phyloP scores from a whole-genome alignment of 2,113 vertebrate genomes.

The Strigops habroptila region DNA sequence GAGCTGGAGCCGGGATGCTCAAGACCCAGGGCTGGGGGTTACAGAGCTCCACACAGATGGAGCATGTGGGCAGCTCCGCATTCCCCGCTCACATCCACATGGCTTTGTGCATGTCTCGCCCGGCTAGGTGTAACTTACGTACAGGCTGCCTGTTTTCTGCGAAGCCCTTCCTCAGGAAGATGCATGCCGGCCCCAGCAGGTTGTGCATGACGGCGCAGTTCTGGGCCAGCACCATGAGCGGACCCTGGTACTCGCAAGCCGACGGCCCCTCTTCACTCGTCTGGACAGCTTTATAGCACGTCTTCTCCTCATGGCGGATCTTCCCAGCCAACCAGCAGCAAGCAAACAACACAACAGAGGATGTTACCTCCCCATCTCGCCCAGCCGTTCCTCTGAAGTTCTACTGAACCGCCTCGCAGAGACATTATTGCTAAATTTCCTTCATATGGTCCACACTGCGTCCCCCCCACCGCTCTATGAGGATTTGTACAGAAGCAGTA shows the following conservation, averaged over 20 bases:
- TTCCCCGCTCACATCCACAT: not conserved
- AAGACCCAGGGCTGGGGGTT: not conserved
- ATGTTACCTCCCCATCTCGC: constrained; percentile 58
- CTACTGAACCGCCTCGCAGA: constrained; percentile 41
- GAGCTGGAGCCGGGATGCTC: not conserved
- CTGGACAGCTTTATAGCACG: constrained; percentile 89
- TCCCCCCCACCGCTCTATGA: not conserved
- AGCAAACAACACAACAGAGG: constrained; percentile 78
- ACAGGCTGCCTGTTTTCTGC: constrained; percentile 97
- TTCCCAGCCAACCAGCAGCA: constrained; percentile 74
- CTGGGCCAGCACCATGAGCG: constrained; percentile 89
- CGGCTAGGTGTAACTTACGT: constrained; percentile 87
- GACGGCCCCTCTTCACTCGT: constrained; percentile 85
- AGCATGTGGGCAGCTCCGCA: not conserved
- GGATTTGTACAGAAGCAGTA: not conserved
- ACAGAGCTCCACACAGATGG: not conserved
- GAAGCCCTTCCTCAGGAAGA: constrained; percentile 98
- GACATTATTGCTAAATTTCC: not conserved
- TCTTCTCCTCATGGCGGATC: constrained; percentile 90
- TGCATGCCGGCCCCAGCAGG: constrained; percentile 94
- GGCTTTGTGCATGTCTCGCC: not conserved
- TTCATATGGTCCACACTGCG: not conserved
- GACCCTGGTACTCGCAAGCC: constrained; percentile 80
- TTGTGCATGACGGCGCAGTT: constrained; percentile 93
- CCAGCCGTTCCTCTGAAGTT: constrained; percentile 13